These are phyloP conservation scores for Drepanosiphum platanoidis DNA, from an alignment of 2,888 invertebrate genomes.

Conservation along the genomic window DNA sequence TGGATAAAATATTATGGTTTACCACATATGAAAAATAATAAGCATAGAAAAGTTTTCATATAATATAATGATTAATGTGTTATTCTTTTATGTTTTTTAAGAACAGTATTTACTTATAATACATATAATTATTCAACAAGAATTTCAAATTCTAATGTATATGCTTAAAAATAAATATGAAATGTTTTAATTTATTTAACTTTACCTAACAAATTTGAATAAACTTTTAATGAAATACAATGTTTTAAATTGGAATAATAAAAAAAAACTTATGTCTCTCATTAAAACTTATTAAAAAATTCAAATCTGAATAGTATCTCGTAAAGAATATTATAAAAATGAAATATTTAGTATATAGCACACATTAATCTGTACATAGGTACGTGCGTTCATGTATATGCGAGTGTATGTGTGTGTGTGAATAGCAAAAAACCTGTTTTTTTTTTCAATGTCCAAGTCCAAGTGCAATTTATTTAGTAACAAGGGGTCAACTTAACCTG, in stretches of 20 bases:
- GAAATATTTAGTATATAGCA: background rate
- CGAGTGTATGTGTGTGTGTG: background rate
- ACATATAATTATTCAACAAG: background rate
- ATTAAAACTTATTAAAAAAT: background rate
- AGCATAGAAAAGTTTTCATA: background rate
- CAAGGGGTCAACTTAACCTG: conserved; percentile 26
- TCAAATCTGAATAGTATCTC: background rate
- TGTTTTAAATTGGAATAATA: background rate
- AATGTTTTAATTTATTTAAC: conserved; percentile 6
- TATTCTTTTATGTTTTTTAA: background rate
- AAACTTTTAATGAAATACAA: conserved; percentile 1
- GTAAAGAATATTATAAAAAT: background rate
- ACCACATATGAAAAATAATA: background rate
- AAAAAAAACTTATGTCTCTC: background rate
- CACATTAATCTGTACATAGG: background rate
- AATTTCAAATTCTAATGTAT: background rate
- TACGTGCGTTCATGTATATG: background rate
- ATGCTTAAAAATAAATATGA: background rate
- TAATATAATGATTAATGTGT: background rate
- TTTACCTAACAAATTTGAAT: background rate
- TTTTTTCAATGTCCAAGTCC: conserved; percentile 45
- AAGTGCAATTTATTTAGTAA: conserved; percentile 35
- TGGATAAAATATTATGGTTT: too few species aligned
- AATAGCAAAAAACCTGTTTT: conserved; percentile 38
- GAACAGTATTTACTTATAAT: background rate